A percentile compares a stretch with the other conserved stretches of the same genome.
phyloP scores from a whole-genome alignment of 1,140 invertebrate genomes.

The Drosophila fuyamai region DNA sequence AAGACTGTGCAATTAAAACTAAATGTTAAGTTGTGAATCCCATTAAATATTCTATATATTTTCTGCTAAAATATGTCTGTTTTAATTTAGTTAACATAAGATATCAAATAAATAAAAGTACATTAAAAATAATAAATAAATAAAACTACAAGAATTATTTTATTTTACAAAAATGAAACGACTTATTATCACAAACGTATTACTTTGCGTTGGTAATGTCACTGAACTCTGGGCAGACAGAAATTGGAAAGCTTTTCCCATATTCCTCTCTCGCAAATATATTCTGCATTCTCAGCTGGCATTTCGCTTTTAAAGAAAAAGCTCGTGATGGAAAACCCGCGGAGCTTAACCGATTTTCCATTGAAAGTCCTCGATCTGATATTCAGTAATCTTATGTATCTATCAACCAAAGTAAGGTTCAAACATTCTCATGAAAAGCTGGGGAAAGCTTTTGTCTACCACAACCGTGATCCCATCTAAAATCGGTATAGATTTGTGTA shows the following conservation, averaged over 20 bases:
- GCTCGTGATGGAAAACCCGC: not conserved
- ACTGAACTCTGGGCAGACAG: not conserved
- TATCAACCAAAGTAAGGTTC: not conserved
- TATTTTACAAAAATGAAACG: too few species aligned
- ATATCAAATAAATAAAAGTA: too few species aligned
- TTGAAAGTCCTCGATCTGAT: conserved; percentile 22
- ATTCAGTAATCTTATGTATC: not conserved
- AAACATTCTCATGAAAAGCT: not conserved
- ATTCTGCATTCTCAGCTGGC: not conserved
- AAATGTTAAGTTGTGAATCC: too few species aligned
- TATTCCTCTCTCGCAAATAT: not conserved
- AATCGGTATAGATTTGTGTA: too few species aligned
- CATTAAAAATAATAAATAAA: too few species aligned
- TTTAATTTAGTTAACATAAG: too few species aligned
- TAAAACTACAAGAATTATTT: too few species aligned
- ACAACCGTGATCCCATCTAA: too few species aligned
- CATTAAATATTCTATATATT: too few species aligned
- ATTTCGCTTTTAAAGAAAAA: not conserved
- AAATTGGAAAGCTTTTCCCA: not conserved
- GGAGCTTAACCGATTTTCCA: conserved; percentile 1
- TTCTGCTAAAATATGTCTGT: too few species aligned
- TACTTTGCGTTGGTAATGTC: not conserved
- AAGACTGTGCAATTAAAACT: too few species aligned
- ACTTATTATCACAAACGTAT: too few species aligned
- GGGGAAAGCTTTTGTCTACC: conserved; percentile 1